Evolutionary conservation across 2,113 vertebrate species (phyloP).

Genomic region (Clarias macrocephalus): DNA sequence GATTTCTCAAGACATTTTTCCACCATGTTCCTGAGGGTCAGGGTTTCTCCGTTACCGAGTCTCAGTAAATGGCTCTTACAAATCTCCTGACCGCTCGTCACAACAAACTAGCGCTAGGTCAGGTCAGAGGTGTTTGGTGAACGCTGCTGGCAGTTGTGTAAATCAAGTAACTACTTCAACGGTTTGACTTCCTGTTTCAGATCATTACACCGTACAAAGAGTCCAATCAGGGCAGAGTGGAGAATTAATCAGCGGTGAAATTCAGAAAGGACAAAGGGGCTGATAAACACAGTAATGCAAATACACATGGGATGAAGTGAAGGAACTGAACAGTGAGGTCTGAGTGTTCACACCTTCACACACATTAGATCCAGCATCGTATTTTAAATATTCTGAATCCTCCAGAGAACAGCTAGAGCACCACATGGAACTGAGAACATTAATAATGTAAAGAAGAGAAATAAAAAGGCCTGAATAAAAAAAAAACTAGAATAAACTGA

Average conservation of each 20-base stretch:
- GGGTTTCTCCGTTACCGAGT: neutral
- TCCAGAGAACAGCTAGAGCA: neutral
- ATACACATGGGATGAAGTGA: neutral
- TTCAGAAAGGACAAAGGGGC: neutral
- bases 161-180: neutral
- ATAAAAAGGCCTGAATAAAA: neutral
- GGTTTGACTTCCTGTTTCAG: neutral
- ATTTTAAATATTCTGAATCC: neutral
- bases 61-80: neutral
- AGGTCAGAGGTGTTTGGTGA: neutral
- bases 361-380: neutral
- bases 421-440: neutral
- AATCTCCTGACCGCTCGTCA: neutral
- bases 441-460: neutral
- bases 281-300: neutral
- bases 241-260: neutral
- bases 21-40: neutral
- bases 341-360: neutral
- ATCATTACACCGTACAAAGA: neutral
- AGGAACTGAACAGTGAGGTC: neutral
- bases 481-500: neutral
- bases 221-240: neutral
- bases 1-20: neutral
- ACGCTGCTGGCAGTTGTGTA: neutral
- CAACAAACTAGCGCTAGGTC: neutral